These are phyloP conservation scores for Macrostomum lignano DNA, from an alignment of 1,140 invertebrate species.

Conservation along the genomic window DNA sequence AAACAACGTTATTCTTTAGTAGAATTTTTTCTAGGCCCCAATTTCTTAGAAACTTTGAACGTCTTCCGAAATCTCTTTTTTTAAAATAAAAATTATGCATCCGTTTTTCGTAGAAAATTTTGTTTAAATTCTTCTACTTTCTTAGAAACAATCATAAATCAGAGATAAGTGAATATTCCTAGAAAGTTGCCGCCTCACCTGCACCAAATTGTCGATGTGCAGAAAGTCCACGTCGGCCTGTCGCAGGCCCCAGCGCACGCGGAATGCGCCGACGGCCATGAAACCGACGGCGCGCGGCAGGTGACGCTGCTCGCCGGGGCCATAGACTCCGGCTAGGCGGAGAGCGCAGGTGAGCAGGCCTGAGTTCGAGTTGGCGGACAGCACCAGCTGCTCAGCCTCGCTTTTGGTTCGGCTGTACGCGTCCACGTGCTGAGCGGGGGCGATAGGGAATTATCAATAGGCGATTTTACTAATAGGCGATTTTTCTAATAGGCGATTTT, in stretches of 20 bases:
- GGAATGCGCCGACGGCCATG: conserved; percentile 1
- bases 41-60: too few species aligned
- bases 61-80: too few species aligned
- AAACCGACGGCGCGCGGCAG: conserved; percentile 12
- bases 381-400: conserved; percentile 21
- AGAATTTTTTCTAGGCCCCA: too few species aligned
- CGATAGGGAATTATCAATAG: background rate
- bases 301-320: conserved; percentile 25
- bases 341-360: conserved; percentile 22
- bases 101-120: conserved; percentile 1
- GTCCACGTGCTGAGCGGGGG: conserved; percentile 8
- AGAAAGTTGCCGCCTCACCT: too few species aligned
- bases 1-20: too few species aligned
- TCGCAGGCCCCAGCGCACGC: conserved; percentile 10
- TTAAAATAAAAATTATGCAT: background rate
- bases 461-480: too few species aligned
- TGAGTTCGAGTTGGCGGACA: conserved; percentile 14
- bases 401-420: conserved; percentile 27
- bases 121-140: conserved; percentile 9
- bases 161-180: too few species aligned
- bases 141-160: conserved; percentile 15
- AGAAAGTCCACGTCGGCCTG: conserved; percentile 24
- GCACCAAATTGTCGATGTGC: conserved; percentile 25
- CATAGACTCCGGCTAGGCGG: conserved; percentile 24
- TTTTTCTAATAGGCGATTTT: too few species aligned